Conservation (phyloP, 2,888 invertebrate genomes). For the Andrena praecox region DNA sequence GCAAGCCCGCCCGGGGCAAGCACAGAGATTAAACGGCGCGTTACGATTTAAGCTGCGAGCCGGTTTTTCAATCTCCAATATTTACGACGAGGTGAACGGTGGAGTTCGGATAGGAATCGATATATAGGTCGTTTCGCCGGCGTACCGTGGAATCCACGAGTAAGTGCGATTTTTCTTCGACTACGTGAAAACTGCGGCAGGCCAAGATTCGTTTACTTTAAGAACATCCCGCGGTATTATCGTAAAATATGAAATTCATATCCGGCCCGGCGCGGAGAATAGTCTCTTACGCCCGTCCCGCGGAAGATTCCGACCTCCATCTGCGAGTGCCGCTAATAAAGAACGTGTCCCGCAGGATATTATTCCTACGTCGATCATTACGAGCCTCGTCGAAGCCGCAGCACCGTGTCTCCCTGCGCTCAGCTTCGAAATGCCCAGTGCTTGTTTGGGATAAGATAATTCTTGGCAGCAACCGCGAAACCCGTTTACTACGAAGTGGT, state of each 20-base stretch:
- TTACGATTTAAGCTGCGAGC: conserved; percentile 30
- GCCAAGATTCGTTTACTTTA: conserved; percentile 69
- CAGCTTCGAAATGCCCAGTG: no score
- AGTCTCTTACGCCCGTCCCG: conserved; percentile 4
- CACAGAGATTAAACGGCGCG: background rate
- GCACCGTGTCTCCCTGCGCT: background rate
- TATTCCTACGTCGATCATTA: conserved; percentile 53
- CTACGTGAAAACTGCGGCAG: conserved; percentile 52
- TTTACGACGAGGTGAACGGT: conserved; percentile 31
- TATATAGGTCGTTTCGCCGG: conserved; percentile 23
- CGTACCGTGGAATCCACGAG: conserved; percentile 40
- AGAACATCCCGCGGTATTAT: conserved; percentile 74
- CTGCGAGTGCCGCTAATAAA: conserved; percentile 62
- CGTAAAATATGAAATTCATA: conserved; percentile 78
- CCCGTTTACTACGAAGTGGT: no score
- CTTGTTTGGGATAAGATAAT: no score
- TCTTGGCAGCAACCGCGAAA: no score
- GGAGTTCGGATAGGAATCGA: conserved; percentile 26
- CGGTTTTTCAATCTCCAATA: conserved; percentile 37
- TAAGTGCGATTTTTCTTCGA: conserved; percentile 53
- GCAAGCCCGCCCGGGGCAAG: background rate
- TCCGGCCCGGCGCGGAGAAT: conserved; percentile 43
- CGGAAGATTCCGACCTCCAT: conserved; percentile 35
- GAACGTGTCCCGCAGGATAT: conserved; percentile 54
- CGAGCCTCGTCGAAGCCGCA: conserved; percentile 13